phyloP scores from a whole-genome alignment of 2,113 vertebrate genomes.

The Lycaon pictus region DNA sequence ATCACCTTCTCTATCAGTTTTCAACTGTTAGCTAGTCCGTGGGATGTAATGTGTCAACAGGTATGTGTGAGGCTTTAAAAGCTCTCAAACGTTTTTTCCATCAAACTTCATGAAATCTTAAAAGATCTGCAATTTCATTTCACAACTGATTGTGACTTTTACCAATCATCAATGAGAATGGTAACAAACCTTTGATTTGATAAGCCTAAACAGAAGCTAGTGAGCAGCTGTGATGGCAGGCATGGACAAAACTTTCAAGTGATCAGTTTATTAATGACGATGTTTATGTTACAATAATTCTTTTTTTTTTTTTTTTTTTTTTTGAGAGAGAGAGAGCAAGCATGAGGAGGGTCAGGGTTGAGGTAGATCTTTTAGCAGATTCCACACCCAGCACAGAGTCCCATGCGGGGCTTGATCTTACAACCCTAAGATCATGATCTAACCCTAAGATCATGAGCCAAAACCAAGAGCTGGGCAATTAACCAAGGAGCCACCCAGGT shows the following conservation, averaged over 20 bases:
- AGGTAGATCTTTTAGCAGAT: background rate
- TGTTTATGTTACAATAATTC: background rate
- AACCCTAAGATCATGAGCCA: background rate
- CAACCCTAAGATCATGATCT: background rate
- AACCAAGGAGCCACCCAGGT: background rate
- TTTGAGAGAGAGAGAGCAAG: background rate
- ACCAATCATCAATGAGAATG: background rate
- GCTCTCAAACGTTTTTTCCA: background rate
- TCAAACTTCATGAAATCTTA: background rate
- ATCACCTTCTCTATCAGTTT: background rate
- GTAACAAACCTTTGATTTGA: background rate
- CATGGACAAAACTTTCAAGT: background rate
- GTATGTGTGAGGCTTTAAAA: background rate
- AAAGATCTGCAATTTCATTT: background rate
- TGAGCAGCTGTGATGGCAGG: background rate
- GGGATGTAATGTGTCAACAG: background rate
- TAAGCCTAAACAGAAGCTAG: background rate
- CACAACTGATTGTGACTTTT: background rate
- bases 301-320: background rate
- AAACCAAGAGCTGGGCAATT: background rate
- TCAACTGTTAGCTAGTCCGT: background rate
- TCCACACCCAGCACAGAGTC: background rate
- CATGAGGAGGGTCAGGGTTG: too few species aligned
- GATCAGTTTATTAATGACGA: background rate
- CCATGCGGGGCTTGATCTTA: background rate